Evolutionary conservation across 2,113 vertebrate species (phyloP), one percentile per base, ranked within the genome.

Genomic region (Sander lucioperca): DNA sequence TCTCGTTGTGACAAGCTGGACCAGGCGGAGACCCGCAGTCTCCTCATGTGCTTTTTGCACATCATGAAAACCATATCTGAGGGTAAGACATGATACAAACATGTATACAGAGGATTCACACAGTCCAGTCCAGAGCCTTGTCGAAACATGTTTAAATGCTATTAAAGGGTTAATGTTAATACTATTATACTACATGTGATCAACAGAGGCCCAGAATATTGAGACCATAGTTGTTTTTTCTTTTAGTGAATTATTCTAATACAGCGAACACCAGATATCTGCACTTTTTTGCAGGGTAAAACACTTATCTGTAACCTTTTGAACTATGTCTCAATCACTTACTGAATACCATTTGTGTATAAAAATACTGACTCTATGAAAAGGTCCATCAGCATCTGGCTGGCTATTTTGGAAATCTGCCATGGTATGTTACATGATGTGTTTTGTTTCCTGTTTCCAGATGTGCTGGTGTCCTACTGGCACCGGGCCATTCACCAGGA

Each of bases 21-120:
- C 94, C 98, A 99, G 86, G 97, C 97, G 4, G 98, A 99, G 95
- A 99, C 97, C 0, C 96, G 97, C 84, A 96, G 97, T 84, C 97
- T 99, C 71, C 96, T 99, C 30, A 97, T 98, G 96, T 99, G 98
- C 83, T 99, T 99, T 92, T 95, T 99, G 83, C 98, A 99, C 94
- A 99, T 99, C 78, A 99, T 99, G 97, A 99, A 99, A 95, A 99
- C 97, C 48, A 96, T 99, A 93, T 98, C 98, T 0, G 97, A 98
- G 87, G 98, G 98, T 99, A 92, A 94, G 87, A 71, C 36, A 43
- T 21, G 0, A 56, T 21, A 15, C 25, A 13, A 3, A 30, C 6
- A 39, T 12, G 4, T 5, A 18, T 15, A 13, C 6, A 4, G 10
- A 58, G 3, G 18, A 51, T 69, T 50, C 4, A 27, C 19, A 43